Evolutionary conservation across 2,888 invertebrate species (phyloP).

Genomic region (Xylophagus ater): DNA sequence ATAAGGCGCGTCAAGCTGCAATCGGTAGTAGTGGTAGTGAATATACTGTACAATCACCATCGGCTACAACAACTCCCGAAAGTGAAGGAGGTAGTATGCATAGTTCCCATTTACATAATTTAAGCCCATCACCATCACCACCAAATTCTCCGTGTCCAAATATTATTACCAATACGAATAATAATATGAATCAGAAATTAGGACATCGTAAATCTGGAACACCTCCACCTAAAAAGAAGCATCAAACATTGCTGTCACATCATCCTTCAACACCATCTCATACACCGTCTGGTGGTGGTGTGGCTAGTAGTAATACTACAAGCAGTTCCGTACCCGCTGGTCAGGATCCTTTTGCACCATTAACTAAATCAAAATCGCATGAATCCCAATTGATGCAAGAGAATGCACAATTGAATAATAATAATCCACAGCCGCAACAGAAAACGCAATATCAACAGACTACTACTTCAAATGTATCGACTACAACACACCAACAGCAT

Average conservation of each 20-base stretch:
- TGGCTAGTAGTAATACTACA: conserved; percentile 6
- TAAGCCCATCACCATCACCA: conserved; percentile 38
- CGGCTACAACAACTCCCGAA: conserved; percentile 21
- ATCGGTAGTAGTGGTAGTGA: conserved; percentile 9
- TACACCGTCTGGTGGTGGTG: conserved; percentile 19
- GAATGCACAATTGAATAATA: conserved; percentile 29
- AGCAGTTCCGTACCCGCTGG: conserved; percentile 16
- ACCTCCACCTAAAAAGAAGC: conserved; percentile 68
- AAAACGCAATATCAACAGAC: conserved; percentile 33
- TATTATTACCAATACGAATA: conserved; percentile 16
- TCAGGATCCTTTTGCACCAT: conserved; percentile 40
- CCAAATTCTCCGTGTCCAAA: conserved; percentile 32
- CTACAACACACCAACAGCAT: conserved; percentile 13
- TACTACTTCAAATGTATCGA: background rate
- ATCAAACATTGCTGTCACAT: conserved; percentile 47
- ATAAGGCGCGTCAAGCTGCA: conserved; percentile 19
- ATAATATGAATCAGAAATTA: conserved; percentile 30
- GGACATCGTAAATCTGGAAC: conserved; percentile 39
- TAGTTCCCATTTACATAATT: conserved; percentile 25
- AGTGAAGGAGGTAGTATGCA: conserved; percentile 14
- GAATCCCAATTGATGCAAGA: conserved; percentile 70
- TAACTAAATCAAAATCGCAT: conserved; percentile 85
- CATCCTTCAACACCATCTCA: conserved; percentile 28
- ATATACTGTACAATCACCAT: conserved; percentile 20
- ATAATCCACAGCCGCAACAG: conserved; percentile 29